Evolutionary conservation across 2,113 vertebrate genomes (phyloP).

Genomic region (Manacus vitellinus): DNA sequence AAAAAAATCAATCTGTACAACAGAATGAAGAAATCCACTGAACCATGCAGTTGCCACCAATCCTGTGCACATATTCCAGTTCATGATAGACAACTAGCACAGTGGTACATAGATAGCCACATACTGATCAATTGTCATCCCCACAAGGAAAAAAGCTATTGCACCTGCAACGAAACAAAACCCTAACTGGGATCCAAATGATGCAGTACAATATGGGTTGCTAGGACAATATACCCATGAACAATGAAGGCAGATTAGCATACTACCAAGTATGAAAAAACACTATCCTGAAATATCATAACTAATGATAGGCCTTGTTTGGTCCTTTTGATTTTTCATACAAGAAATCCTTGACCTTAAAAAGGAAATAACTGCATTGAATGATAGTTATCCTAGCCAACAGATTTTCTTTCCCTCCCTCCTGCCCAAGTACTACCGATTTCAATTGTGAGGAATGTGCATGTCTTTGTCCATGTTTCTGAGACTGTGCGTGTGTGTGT

Average conservation of each 20-base stretch:
- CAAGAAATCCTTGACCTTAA: background rate
- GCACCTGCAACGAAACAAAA: background rate
- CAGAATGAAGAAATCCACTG: background rate
- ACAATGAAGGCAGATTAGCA: background rate
- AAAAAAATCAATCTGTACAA: background rate
- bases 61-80: fast-evolving
- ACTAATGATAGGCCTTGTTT: background rate
- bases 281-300: background rate
- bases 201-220: no score
- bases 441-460: background rate
- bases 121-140: fast-evolving
- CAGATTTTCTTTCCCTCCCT: background rate
- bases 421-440: background rate
- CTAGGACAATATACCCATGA: background rate
- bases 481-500: background rate
- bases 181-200: no score
- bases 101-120: background rate
- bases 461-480: background rate
- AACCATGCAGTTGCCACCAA: background rate
- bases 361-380: background rate
- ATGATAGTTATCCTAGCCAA: background rate
- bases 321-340: background rate
- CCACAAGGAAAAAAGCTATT: fast-evolving
- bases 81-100: background rate
- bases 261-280: background rate